Conservation (phyloP, 2,113 vertebrate genomes). For the Spilogale gracilis region DNA sequence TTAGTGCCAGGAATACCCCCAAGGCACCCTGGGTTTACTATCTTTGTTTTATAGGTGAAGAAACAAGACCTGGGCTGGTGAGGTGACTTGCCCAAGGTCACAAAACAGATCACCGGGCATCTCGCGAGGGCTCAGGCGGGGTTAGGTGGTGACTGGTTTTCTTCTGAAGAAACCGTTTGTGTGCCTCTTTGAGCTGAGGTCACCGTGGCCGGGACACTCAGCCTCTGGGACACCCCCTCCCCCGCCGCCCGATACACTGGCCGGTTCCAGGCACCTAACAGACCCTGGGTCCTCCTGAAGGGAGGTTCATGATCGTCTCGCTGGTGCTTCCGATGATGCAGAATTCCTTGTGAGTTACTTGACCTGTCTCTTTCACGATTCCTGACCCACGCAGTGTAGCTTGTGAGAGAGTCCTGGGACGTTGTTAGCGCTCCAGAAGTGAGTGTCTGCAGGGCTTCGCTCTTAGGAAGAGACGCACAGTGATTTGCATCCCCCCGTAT, state of each 20-base stretch:
- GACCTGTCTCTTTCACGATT: neutral
- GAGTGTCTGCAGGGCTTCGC: neutral
- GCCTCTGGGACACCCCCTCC: neutral
- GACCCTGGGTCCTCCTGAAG: neutral
- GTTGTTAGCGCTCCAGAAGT: neutral
- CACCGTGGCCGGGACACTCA: neutral
- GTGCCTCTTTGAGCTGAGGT: slow-evolving; percentile 43
- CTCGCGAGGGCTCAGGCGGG: slow-evolving; percentile 33
- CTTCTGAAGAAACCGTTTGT: slow-evolving; percentile 38
- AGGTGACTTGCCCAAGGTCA: slow-evolving; percentile 80
- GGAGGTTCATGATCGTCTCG: neutral
- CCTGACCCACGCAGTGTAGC: neutral
- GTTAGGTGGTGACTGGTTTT: neutral
- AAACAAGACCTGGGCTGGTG: slow-evolving; percentile 54
- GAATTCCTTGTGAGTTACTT: neutral
- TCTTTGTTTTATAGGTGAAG: slow-evolving; percentile 73
- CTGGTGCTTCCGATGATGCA: neutral
- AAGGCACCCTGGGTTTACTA: slow-evolving; percentile 70
- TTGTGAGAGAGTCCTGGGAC: neutral
- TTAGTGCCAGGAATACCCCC: slow-evolving; percentile 70
- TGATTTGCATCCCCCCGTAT: neutral
- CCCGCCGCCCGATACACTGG: too few species aligned
- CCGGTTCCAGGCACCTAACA: neutral
- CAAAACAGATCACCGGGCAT: slow-evolving; percentile 47
- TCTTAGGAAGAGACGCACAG: neutral